Evolutionary conservation across 2,113 vertebrate species (phyloP).

Genomic region (Cichladusa arquata): DNA sequence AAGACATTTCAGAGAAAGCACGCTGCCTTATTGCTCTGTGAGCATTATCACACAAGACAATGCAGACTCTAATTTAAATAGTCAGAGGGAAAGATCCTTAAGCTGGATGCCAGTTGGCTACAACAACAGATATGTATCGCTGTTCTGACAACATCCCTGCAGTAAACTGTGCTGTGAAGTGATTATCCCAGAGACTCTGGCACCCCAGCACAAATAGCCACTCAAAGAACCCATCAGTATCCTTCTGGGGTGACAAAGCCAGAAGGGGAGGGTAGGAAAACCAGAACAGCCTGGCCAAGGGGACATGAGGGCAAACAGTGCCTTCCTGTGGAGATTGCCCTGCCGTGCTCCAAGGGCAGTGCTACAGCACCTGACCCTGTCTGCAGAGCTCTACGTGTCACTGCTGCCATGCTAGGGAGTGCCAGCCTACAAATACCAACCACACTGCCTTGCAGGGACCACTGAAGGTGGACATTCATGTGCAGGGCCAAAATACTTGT

Average conservation of each 20-base stretch:
- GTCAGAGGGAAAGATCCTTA: conserved; percentile 43
- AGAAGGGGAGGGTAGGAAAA: neutral
- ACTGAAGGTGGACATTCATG: neutral
- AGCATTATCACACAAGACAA: conserved; percentile 39
- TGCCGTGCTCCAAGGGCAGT: neutral
- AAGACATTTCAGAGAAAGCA: conserved; percentile 44
- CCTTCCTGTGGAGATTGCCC: neutral
- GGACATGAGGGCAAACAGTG: neutral
- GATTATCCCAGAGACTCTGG: neutral
- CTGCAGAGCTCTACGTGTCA: neutral
- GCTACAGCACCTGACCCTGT: neutral
- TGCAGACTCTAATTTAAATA: conserved; percentile 44
- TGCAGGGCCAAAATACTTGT: neutral
- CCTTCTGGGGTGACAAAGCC: neutral
- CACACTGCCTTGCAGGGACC: neutral
- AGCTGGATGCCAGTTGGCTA: conserved; percentile 27
- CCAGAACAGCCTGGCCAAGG: neutral
- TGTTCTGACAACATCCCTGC: neutral
- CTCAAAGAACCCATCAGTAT: neutral
- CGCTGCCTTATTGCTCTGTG: neutral
- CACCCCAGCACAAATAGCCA: neutral
- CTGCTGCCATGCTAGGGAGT: neutral
- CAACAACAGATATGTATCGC: neutral
- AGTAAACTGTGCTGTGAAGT: neutral
- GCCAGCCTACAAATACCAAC: neutral